A percentile compares a stretch with the other conserved stretches of the same genome.
These are phyloP conservation scores for Potorous gilbertii DNA, from an alignment of 2,797 vertebrate species.

Conservation along the genomic window DNA sequence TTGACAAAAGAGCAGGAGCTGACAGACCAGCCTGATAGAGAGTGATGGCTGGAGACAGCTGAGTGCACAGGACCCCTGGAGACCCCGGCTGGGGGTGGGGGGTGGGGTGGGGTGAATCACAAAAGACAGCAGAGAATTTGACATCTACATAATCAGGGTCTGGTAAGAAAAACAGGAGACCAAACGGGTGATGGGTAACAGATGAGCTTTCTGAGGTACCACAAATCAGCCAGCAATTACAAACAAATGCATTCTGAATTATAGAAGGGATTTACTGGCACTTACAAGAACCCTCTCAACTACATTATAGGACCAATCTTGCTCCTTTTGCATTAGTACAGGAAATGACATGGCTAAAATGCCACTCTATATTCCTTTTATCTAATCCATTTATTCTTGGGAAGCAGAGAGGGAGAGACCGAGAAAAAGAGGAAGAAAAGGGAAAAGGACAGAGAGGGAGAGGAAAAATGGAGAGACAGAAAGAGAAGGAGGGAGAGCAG, in stretches of 20 bases:
- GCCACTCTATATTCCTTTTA: neutral
- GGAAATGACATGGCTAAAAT: neutral
- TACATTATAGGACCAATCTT: neutral
- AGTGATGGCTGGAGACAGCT: neutral
- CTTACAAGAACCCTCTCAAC: neutral
- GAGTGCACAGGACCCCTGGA: neutral
- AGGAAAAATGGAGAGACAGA: neutral
- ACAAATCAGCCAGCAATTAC: slow-evolving; percentile 13
- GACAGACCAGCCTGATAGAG: neutral
- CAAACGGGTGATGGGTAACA: slow-evolving; percentile 28
- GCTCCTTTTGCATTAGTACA: slow-evolving; percentile 1
- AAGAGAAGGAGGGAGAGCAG: neutral
- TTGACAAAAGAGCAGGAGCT: slow-evolving; percentile 13
- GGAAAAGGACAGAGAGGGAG: too few species aligned
- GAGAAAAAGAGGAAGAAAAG: neutral
- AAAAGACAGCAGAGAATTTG: slow-evolving; percentile 32
- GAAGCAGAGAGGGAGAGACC: neutral
- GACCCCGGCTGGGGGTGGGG: neutral
- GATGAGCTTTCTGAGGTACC: neutral
- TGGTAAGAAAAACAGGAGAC: slow-evolving; percentile 30
- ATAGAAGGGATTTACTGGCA: accelerated
- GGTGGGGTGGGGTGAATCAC: neutral
- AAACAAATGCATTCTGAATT: neutral
- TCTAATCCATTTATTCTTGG: neutral
- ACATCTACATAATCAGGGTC: slow-evolving; percentile 19